Conservation (phyloP, 2,797 vertebrate species). For the Prunella strophiata region DNA sequence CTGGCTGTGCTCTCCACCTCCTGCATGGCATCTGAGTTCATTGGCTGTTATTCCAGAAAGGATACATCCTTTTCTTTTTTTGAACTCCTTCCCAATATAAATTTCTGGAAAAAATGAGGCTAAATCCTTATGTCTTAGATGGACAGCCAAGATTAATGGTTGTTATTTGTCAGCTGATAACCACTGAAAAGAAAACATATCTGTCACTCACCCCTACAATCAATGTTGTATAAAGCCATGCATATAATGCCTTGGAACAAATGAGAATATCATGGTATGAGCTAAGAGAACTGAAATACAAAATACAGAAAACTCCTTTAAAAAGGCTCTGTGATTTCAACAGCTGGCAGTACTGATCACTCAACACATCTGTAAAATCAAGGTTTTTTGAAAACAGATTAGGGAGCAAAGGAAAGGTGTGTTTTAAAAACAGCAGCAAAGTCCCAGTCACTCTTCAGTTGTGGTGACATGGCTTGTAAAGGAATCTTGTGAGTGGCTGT, state of each 20-base stretch:
- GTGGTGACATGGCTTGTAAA: background rate
- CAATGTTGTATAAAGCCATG: background rate
- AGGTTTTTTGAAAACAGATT: background rate
- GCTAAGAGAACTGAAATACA: background rate
- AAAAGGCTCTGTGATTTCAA: background rate
- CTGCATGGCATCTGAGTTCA: background rate
- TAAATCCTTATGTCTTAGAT: background rate
- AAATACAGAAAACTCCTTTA: background rate
- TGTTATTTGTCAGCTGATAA: constrained; percentile 45
- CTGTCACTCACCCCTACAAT: constrained; percentile 16
- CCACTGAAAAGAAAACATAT: constrained; percentile 9
- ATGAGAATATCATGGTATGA: background rate
- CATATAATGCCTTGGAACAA: background rate
- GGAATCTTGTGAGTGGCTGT: background rate
- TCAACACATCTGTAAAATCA: fast-evolving
- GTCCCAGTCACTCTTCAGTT: background rate
- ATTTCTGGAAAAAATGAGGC: background rate
- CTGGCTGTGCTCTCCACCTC: background rate
- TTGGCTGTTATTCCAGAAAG: background rate
- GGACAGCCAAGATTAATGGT: constrained; percentile 9
- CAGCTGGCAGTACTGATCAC: background rate
- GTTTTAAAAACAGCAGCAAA: background rate
- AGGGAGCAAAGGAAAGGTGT: background rate
- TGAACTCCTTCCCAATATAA: background rate
- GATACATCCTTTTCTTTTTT: background rate